Percentiles rank a stretch among this genome's conserved stretches.
Evolutionary conservation across 2,797 vertebrate genomes (phyloP).

Genomic region (Mus caroli): DNA sequence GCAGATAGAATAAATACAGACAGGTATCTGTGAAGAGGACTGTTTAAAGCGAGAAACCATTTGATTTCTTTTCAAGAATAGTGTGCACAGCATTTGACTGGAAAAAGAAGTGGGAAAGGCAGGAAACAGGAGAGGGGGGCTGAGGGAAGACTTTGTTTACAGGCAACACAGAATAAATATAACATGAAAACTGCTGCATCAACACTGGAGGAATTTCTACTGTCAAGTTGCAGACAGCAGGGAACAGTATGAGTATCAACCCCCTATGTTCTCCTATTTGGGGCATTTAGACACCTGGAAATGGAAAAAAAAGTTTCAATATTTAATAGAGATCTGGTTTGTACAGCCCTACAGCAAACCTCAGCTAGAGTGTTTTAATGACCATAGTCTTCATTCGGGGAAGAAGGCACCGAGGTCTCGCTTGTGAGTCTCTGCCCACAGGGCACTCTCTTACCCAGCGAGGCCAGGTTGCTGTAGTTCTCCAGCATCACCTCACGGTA

Average conservation of each 20-base stretch:
- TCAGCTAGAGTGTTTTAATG: neutral
- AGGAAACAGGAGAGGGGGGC: neutral
- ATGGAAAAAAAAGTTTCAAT: neutral
- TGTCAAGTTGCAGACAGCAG: neutral
- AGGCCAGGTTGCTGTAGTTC: constrained; percentile 80
- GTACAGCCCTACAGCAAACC: neutral
- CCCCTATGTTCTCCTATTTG: neutral
- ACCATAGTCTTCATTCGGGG: neutral
- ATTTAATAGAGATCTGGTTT: neutral
- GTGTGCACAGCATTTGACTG: neutral
- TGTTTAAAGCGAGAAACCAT: constrained; percentile 13
- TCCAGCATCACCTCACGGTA: constrained; percentile 84
- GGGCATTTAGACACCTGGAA: neutral
- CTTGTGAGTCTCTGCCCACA: neutral
- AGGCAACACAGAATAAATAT: neutral
- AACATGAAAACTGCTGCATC: neutral
- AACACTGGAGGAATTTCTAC: neutral
- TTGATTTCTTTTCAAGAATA: neutral
- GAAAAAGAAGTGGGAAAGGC: constrained; percentile 2
- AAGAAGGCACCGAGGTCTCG: neutral
- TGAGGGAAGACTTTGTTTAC: neutral
- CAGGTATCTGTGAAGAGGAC: neutral
- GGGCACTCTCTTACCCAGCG: constrained; percentile 73
- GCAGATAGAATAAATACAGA: neutral
- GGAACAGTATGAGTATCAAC: neutral